phyloP scores from a whole-genome alignment of 2,888 invertebrate genomes.

The Miltochrista miniata region DNA sequence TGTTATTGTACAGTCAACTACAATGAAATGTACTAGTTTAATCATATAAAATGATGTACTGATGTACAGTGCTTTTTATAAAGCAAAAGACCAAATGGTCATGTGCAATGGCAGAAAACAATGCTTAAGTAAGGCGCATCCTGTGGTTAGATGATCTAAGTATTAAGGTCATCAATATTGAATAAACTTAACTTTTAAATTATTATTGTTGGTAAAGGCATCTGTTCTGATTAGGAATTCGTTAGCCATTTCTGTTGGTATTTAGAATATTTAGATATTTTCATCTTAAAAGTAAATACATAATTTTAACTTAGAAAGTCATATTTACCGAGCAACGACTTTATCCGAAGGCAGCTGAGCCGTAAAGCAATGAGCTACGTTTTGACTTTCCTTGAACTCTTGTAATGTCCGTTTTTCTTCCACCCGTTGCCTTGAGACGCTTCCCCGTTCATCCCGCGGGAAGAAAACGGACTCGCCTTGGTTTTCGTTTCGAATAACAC shows the following conservation, averaged over 20 bases:
- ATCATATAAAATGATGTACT: too few species aligned
- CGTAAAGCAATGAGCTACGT: conserved; percentile 62
- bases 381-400: conserved; percentile 64
- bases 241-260: background rate
- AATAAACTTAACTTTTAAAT: too few species aligned
- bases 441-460: conserved; percentile 69
- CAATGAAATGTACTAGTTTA: too few species aligned
- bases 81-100: too few species aligned
- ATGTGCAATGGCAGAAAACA: too few species aligned
- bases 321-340: conserved; percentile 31
- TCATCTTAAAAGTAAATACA: background rate
- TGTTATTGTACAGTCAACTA: too few species aligned
- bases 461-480: conserved; percentile 76
- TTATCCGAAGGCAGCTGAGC: conserved; percentile 32
- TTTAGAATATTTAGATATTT: background rate
- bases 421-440: conserved; percentile 73
- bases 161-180: too few species aligned
- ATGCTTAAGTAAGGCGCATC: too few species aligned
- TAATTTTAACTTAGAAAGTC: conserved; percentile 15
- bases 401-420: conserved; percentile 84
- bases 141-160: too few species aligned
- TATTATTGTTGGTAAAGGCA: too few species aligned
- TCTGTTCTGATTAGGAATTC: background rate
- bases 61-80: too few species aligned
- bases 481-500: conserved; percentile 91